phyloP scores from a whole-genome alignment of 2,888 invertebrate species.

The Drosophila subquinaria region DNA sequence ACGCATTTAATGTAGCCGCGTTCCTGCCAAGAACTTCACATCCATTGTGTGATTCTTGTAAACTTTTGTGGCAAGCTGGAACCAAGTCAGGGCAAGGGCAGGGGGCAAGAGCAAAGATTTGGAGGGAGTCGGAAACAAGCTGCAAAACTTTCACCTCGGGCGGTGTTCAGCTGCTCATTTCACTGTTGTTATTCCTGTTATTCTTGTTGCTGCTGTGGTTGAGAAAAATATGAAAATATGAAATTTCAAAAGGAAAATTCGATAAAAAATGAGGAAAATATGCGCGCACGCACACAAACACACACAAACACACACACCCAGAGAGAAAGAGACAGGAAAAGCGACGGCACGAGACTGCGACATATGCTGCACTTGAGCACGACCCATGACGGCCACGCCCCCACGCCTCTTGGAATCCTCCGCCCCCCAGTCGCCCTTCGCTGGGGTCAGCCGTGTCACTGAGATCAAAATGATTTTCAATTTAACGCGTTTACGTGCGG shows the following conservation, averaged over 20 bases:
- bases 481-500: constrained; percentile 80
- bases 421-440: constrained; percentile 7
- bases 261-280: constrained; percentile 68
- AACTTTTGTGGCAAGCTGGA: constrained; percentile 67
- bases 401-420: not conserved
- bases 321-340: constrained; percentile 2
- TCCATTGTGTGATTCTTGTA: constrained; percentile 64
- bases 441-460: constrained; percentile 47
- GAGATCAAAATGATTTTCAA: constrained; percentile 82
- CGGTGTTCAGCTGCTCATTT: constrained; percentile 50
- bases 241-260: constrained; percentile 67
- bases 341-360: constrained; percentile 32
- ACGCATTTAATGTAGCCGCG: constrained; percentile 78
- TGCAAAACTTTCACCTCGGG: constrained; percentile 77
- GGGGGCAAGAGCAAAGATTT: not conserved
- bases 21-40: constrained; percentile 60
- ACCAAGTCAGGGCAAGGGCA: constrained; percentile 6
- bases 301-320: constrained; percentile 5
- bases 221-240: constrained; percentile 57
- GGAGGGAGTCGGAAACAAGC: constrained; percentile 68
- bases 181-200: constrained; percentile 28
- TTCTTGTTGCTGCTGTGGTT: no score
- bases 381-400: constrained; percentile 20
- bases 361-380: constrained; percentile 72
- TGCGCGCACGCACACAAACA: constrained; percentile 65